Percentiles rank a stretch among this genome's conserved stretches.
Conservation (phyloP, 2,888 invertebrate species). For the Dromius quadrimaculatus region DNA sequence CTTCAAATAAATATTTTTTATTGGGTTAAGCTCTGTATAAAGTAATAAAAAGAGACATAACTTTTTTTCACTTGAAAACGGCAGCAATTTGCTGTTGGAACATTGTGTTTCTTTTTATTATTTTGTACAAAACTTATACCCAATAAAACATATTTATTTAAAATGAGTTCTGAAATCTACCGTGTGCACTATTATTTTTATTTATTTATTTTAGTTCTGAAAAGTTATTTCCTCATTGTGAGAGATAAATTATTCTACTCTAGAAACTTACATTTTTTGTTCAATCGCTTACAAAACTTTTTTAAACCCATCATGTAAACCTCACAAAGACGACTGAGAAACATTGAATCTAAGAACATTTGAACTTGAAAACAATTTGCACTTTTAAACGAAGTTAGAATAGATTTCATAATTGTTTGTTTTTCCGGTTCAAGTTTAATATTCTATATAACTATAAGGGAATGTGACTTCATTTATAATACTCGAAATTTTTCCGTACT, state of each 20-base stretch:
- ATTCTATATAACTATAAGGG: background rate
- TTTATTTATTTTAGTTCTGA: too few relatives aligned
- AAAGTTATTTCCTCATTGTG: too few relatives aligned
- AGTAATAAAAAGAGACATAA: too few relatives aligned
- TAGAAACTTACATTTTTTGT: constrained; percentile 34
- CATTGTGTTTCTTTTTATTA: too few relatives aligned
- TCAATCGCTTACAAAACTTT: background rate
- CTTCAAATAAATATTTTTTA: too few relatives aligned
- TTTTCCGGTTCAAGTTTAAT: background rate
- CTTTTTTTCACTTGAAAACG: too few relatives aligned
- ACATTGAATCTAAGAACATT: constrained; percentile 13
- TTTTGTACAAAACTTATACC: too few relatives aligned
- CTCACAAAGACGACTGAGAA: constrained; percentile 18
- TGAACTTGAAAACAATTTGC: constrained; percentile 48
- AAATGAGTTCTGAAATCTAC: too few relatives aligned
- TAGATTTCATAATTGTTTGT: constrained; percentile 22
- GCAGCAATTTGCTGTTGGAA: too few relatives aligned
- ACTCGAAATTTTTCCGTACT: background rate
- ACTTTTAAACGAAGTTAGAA: constrained; percentile 37
- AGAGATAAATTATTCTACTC: background rate
- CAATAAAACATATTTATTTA: too few relatives aligned
- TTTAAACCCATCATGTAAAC: constrained; percentile 20
- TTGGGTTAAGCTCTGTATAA: too few relatives aligned
- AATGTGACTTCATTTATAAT: background rate
- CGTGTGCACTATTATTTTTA: too few relatives aligned